Percentiles rank a stretch among this genome's conserved stretches.
Evolutionary conservation across 2,888 invertebrate genomes (phyloP).

Genomic region (Oasisia sp.): DNA sequence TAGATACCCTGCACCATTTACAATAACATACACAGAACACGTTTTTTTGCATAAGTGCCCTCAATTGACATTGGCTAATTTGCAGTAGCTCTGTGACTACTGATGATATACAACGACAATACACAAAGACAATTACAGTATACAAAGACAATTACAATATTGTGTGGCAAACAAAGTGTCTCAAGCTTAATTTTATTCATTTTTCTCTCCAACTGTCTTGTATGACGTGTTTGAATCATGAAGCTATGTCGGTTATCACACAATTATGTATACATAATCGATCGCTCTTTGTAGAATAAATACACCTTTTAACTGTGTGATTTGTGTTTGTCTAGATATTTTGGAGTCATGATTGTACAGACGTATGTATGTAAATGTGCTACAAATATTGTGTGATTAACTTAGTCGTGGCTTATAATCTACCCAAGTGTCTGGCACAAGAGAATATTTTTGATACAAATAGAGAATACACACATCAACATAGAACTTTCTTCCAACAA

Average conservation of each 20-base stretch:
- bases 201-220: neutral
- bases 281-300: constrained; percentile 5
- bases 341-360: too few species aligned
- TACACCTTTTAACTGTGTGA: neutral
- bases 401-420: too few species aligned
- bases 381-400: too few species aligned
- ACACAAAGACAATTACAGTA: too few species aligned
- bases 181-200: neutral
- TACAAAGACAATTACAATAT: neutral
- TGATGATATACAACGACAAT: too few species aligned
- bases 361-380: too few species aligned
- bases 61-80: too few species aligned
- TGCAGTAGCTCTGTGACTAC: too few species aligned
- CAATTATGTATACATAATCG: neutral
- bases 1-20: neutral
- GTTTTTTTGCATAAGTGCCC: neutral
- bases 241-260: neutral
- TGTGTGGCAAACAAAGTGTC: neutral
- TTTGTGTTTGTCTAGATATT: neutral
- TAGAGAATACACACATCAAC: too few species aligned
- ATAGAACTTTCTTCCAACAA: too few species aligned
- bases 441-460: too few species aligned
- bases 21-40: neutral
- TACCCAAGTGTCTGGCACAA: too few species aligned
- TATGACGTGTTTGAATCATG: neutral